A percentile compares a stretch with the other conserved stretches of the same genome.
These are phyloP conservation scores for Rhinichthys osculus DNA, from an alignment of 2,797 vertebrate genomes.

Conservation along the genomic window DNA sequence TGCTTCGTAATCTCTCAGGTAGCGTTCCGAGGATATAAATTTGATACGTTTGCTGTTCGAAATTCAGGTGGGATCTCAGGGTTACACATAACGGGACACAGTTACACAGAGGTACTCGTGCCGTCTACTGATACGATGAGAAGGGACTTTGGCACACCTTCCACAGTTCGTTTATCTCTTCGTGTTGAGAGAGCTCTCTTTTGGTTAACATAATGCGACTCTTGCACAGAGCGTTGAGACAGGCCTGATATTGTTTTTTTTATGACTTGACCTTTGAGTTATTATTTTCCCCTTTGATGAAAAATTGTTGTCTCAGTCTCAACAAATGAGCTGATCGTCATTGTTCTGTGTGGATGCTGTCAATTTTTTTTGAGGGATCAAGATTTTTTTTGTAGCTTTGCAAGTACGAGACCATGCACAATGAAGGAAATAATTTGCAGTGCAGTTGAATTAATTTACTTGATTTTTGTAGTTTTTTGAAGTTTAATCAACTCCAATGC, in stretches of 20 bases:
- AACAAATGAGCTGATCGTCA: conserved; percentile 72
- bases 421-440: not conserved
- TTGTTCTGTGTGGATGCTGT: conserved; percentile 55
- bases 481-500: not conserved
- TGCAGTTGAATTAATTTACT: not conserved
- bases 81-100: not conserved
- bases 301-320: conserved; percentile 76
- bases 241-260: conserved; percentile 83
- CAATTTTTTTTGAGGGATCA: conserved; percentile 55
- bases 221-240: conserved; percentile 74
- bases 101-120: not conserved
- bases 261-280: conserved; percentile 85
- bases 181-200: conserved; percentile 68
- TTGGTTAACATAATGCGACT: conserved; percentile 74
- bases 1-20: not conserved
- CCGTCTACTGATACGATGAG: not conserved
- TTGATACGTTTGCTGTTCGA: conserved; percentile 5
- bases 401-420: conserved; percentile 54
- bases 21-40: not conserved
- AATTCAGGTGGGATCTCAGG: not conserved
- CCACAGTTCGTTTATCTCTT: conserved; percentile 48
- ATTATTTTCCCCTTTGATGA: conserved; percentile 83
- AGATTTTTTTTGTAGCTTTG: conserved; percentile 54
- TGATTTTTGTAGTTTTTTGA: not conserved
- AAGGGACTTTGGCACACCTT: conserved; percentile 17